Conservation (phyloP, 1,140 invertebrate genomes). For the Trichogramma pretiosum region DNA sequence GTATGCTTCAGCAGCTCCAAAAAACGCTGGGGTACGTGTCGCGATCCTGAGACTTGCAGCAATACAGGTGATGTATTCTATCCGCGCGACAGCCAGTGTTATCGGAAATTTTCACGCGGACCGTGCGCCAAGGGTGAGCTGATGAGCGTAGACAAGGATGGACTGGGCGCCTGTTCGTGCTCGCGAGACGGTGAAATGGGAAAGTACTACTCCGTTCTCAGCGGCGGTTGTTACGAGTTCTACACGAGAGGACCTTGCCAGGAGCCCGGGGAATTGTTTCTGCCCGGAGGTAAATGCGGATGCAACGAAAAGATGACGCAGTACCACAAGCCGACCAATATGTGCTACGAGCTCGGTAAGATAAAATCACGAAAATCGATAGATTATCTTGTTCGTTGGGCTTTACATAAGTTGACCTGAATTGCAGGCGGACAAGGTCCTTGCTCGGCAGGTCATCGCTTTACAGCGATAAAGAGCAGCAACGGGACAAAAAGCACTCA, state of each 20-base stretch:
- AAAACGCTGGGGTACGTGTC: conserved; percentile 60
- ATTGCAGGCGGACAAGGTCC: conserved; percentile 57
- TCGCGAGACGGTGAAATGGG: conserved; percentile 40
- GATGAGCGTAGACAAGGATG: conserved; percentile 49
- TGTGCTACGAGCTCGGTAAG: conserved; percentile 69
- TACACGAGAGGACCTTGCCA: conserved; percentile 68
- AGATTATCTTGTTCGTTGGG: too few relatives aligned
- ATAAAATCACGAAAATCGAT: neutral
- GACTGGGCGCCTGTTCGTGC: conserved; percentile 53
- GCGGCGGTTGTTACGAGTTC: conserved; percentile 63
- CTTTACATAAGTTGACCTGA: neutral
- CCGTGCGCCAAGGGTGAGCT: conserved; percentile 67
- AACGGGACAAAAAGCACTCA: neutral
- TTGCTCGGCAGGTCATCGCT: conserved; percentile 61
- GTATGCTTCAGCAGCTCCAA: conserved; percentile 35
- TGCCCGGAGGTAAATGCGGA: conserved; percentile 63
- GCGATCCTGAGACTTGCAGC: conserved; percentile 51
- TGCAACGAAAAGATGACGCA: conserved; percentile 61
- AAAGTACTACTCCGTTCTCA: conserved; percentile 43
- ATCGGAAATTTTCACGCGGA: conserved; percentile 56
- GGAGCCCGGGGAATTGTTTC: conserved; percentile 61
- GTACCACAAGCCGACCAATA: conserved; percentile 55
- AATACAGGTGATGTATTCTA: conserved; percentile 57
- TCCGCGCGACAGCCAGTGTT: conserved; percentile 64
- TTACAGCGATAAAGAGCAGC: conserved; percentile 32